phyloP scores from a whole-genome alignment of 2,888 invertebrate species.

The Oconnorella tubifera region DNA sequence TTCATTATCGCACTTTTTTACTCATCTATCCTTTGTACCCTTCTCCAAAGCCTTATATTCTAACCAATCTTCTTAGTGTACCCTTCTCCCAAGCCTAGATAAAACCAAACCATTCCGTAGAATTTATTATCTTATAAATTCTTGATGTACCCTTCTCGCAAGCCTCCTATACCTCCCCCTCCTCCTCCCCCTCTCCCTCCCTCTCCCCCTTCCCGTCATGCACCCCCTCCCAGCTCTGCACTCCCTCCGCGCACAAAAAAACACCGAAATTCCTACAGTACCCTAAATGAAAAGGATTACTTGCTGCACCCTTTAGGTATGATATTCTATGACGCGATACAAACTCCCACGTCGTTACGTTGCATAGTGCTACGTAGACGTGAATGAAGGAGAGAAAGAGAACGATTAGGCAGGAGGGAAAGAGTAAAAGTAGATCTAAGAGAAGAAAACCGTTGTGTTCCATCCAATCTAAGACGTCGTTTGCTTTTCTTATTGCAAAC shows the following conservation, averaged over 20 bases:
- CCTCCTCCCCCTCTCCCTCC: too few species aligned
- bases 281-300: conserved; percentile 55
- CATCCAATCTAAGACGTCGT: conserved; percentile 40
- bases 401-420: conserved; percentile 44
- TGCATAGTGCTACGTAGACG: conserved; percentile 50
- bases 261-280: conserved; percentile 43
- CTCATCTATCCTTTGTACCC: too few species aligned
- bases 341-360: conserved; percentile 55
- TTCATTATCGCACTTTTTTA: too few species aligned
- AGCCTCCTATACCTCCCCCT: too few species aligned
- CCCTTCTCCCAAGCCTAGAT: too few species aligned
- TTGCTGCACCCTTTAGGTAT: conserved; percentile 49
- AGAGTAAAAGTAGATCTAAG: conserved; percentile 44
- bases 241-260: conserved; percentile 25
- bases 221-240: conserved; percentile 26
- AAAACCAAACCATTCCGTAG: too few species aligned
- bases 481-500: neutral
- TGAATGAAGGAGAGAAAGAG: conserved; percentile 48
- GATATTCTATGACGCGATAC: conserved; percentile 53
- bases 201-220: too few species aligned
- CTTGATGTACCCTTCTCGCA: too few species aligned
- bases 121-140: too few species aligned
- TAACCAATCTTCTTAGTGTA: too few species aligned
- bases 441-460: conserved; percentile 44
- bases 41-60: too few species aligned